Percentiles rank a stretch among this genome's conserved stretches.
These are phyloP conservation scores for Dichetophora obliterata DNA, from an alignment of 2,888 invertebrate species.

Conservation along the genomic window DNA sequence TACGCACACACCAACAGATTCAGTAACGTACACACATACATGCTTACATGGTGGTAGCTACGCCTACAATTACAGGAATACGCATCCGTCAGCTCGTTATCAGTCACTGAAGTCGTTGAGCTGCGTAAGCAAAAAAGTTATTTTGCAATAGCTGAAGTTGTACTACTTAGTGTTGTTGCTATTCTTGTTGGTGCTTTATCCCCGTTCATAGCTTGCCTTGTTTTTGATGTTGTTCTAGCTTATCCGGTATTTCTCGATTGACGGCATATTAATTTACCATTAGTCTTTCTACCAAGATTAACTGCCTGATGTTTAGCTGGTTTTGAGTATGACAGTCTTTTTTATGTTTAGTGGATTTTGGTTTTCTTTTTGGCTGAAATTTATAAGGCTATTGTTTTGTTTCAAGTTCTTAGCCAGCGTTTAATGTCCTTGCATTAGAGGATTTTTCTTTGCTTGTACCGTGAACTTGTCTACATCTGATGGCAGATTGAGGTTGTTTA, in stretches of 20 bases:
- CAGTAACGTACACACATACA: neutral
- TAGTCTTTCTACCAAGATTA: slow-evolving; percentile 42
- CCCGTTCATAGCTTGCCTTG: neutral
- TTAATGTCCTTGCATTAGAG: too few relatives aligned
- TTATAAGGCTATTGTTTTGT: neutral
- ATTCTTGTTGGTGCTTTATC: neutral
- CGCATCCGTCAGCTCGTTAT: slow-evolving; percentile 17
- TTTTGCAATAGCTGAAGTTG: neutral
- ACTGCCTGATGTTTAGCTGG: slow-evolving; percentile 32
- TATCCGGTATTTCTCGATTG: slow-evolving; percentile 20
- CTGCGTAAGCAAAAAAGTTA: slow-evolving; percentile 12
- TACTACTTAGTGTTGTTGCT: neutral
- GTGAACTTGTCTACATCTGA: too few relatives aligned
- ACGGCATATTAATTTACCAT: slow-evolving; percentile 46
- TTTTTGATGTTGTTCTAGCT: neutral
- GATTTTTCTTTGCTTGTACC: too few relatives aligned
- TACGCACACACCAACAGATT: neutral
- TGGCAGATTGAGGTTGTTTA: too few relatives aligned
- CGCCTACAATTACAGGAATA: neutral
- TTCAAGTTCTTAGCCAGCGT: neutral
- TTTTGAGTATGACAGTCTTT: slow-evolving; percentile 1
- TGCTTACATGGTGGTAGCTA: neutral
- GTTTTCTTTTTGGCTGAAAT: neutral
- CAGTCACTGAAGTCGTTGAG: slow-evolving; percentile 17
- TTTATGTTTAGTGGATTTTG: neutral